phyloP scores from a whole-genome alignment of 2,113 vertebrate genomes.

The Phalacrocorax pelagicus region DNA sequence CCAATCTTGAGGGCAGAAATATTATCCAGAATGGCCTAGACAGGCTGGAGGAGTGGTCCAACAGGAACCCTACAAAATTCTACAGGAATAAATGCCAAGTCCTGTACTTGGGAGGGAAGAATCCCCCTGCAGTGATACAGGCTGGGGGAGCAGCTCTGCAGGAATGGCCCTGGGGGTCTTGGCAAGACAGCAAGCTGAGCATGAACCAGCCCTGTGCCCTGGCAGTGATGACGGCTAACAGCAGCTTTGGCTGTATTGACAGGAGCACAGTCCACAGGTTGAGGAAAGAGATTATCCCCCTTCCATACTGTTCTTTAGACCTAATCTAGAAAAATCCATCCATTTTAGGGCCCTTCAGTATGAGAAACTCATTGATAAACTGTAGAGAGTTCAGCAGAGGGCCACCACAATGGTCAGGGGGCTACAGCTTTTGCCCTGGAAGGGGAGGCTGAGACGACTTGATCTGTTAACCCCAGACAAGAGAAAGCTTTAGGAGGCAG shows the following conservation, averaged over 20 bases:
- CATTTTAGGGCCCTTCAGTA: neutral
- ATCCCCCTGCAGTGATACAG: neutral
- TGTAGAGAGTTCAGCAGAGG: accelerated
- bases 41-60: neutral
- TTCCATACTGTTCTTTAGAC: neutral
- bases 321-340: neutral
- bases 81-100: neutral
- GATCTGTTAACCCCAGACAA: neutral
- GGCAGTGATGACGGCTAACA: accelerated
- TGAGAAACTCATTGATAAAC: neutral
- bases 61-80: neutral
- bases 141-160: neutral
- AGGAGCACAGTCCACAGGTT: neutral
- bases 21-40: neutral
- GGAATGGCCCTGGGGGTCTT: neutral
- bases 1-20: neutral
- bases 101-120: neutral
- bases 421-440: neutral
- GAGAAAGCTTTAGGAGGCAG: neutral
- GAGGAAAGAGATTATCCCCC: neutral
- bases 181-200: neutral
- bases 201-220: neutral
- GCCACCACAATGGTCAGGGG: neutral
- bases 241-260: neutral
- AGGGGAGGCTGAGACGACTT: neutral